Conservation (phyloP, 1,140 invertebrate species). For the Gonatopus flavifemur region DNA sequence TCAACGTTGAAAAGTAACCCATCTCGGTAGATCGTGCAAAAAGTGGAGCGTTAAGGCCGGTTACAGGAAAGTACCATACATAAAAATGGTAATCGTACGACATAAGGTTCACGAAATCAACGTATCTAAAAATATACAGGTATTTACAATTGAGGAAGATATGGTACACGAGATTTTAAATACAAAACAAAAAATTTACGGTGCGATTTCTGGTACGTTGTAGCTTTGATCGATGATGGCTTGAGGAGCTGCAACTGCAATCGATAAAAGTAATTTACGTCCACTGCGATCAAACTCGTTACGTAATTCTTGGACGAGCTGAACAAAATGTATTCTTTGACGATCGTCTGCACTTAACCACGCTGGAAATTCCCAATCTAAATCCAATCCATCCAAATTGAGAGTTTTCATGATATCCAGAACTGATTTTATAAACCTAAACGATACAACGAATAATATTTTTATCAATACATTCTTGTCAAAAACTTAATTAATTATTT, state of each 20-base stretch:
- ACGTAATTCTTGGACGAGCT: conserved; percentile 71
- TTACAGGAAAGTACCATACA: conserved; percentile 74
- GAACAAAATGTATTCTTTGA: conserved; percentile 71
- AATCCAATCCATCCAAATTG: conserved; percentile 76
- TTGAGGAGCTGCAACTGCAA: conserved; percentile 75
- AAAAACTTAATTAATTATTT: not conserved
- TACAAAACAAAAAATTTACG: conserved; percentile 57
- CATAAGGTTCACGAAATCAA: conserved; percentile 88
- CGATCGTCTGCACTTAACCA: conserved; percentile 49
- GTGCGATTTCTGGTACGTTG: conserved; percentile 72
- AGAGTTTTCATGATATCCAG: conserved; percentile 64
- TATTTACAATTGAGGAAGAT: not conserved
- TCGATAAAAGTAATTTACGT: conserved; percentile 65
- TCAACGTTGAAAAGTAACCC: conserved; percentile 71
- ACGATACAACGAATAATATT: conserved; percentile 18
- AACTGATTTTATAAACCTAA: conserved; percentile 70
- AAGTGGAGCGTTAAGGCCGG: conserved; percentile 81
- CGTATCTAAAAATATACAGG: conserved; percentile 61
- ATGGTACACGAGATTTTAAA: conserved; percentile 3
- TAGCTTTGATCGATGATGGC: conserved; percentile 75
- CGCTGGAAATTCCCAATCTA: conserved; percentile 87
- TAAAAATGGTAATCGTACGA: conserved; percentile 87
- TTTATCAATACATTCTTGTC: not conserved
- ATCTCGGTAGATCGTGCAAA: conserved; percentile 63
- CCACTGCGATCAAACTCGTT: conserved; percentile 64